Evolutionary conservation across 1,140 invertebrate species (phyloP).

Genomic region (Planococcus citri): DNA sequence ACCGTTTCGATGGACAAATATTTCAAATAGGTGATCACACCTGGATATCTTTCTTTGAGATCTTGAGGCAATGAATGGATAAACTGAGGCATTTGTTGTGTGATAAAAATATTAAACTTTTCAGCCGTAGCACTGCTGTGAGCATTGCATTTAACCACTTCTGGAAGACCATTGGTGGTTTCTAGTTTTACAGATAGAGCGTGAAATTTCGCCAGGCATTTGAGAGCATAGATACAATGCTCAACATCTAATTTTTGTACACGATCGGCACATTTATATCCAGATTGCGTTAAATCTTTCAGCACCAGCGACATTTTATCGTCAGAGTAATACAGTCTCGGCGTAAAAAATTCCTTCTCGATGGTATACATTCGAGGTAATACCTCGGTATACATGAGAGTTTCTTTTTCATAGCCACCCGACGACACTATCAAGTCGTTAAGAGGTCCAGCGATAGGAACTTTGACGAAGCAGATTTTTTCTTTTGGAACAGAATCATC

Average conservation of each 20-base stretch:
- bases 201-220: background rate
- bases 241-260: background rate
- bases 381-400: too few relatives aligned
- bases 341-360: too few relatives aligned
- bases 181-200: background rate
- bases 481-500: too few relatives aligned
- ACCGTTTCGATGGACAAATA: too few relatives aligned
- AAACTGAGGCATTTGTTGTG: background rate
- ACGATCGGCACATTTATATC: too few relatives aligned
- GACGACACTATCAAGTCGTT: too few relatives aligned
- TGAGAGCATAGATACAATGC: background rate
- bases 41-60: background rate
- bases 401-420: too few relatives aligned
- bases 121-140: background rate
- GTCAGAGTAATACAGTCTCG: background rate
- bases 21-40: background rate
- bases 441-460: too few relatives aligned
- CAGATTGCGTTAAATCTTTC: background rate
- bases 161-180: background rate
- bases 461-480: too few relatives aligned
- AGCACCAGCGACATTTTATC: background rate
- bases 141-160: background rate
- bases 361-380: too few relatives aligned
- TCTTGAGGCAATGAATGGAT: background rate
- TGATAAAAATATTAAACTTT: too few relatives aligned